A percentile compares a stretch with the other conserved stretches of the same genome.
These are phyloP conservation scores for Brachypteracias leptosomus DNA, from an alignment of 2,113 vertebrate genomes.

Conservation along the genomic window DNA sequence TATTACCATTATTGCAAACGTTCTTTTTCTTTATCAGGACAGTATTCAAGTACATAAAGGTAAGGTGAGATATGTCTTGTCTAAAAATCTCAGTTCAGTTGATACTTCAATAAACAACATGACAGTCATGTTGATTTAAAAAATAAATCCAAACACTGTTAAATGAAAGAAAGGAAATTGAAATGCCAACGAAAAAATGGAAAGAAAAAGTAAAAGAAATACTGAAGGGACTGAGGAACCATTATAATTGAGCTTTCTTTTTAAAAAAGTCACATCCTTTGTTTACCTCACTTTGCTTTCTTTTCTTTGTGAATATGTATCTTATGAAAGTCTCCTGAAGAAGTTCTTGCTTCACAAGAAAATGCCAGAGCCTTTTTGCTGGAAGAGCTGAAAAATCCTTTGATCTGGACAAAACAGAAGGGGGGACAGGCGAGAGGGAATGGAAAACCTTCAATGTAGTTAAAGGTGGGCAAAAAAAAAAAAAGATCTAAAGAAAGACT, in stretches of 20 bases:
- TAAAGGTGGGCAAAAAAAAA: not conserved
- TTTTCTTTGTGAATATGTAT: constrained; percentile 98
- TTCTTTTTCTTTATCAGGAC: not conserved
- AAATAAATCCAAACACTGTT: not conserved
- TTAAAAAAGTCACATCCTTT: not conserved
- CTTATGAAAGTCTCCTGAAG: constrained; percentile 95
- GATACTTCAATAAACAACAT: not conserved
- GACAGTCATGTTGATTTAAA: not conserved
- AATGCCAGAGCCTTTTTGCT: constrained; percentile 94
- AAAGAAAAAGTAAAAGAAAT: not conserved
- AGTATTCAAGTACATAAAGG: not conserved
- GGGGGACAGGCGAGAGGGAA: accelerated
- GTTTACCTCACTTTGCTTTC: constrained; percentile 96
- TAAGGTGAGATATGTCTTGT: not conserved
- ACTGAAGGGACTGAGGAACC: not conserved
- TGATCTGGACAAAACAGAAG: constrained; percentile 81
- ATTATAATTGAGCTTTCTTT: not conserved
- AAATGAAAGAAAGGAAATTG: not conserved
- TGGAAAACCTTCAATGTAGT: not conserved
- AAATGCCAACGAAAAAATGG: not conserved
- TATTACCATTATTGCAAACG: not conserved
- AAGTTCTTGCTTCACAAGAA: constrained; percentile 94
- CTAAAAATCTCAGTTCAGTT: not conserved
- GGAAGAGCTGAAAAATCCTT: constrained; percentile 91
- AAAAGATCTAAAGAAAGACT: not conserved